Percentiles rank a stretch among this genome's conserved stretches.
Conservation (phyloP, 2,797 vertebrate genomes). For the Anas acuta region DNA sequence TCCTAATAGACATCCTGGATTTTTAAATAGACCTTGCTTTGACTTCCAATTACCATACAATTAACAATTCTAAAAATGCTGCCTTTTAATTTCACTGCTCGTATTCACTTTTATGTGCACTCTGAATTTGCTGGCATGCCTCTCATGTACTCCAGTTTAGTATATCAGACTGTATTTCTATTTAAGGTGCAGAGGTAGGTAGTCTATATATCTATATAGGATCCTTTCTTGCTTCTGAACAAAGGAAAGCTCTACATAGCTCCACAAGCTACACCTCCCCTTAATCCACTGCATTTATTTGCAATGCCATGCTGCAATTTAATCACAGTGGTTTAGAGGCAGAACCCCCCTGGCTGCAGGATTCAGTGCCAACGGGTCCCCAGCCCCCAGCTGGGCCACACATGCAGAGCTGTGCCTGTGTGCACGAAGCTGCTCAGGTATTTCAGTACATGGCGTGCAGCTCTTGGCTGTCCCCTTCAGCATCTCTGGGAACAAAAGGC, state of each 20-base stretch:
- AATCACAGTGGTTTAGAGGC: not conserved
- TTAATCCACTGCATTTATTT: not conserved
- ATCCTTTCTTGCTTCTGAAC: not conserved
- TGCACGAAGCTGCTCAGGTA: not conserved
- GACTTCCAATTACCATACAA: slow-evolving; percentile 75
- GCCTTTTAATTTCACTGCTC: slow-evolving; percentile 67
- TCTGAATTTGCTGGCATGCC: slow-evolving; percentile 37
- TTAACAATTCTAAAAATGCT: slow-evolving; percentile 70
- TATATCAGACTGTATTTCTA: not conserved
- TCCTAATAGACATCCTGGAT: slow-evolving; percentile 71
- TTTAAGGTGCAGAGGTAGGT: not conserved
- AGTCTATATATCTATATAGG: not conserved
- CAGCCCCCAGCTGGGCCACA: not conserved
- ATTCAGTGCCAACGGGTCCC: not conserved
- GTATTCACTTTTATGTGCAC: slow-evolving; percentile 46
- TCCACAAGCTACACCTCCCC: not conserved
- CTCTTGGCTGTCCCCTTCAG: not conserved
- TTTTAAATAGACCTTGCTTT: slow-evolving; percentile 75
- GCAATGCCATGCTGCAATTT: not conserved
- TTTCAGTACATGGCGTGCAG: not conserved
- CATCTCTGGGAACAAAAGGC: not conserved
- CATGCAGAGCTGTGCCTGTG: not conserved
- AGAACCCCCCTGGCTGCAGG: not conserved
- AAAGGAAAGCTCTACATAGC: not conserved
- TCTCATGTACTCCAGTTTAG: not conserved